These are phyloP conservation scores for Andricus grossulariae DNA, from an alignment of 1,140 invertebrate species.

Conservation along the genomic window DNA sequence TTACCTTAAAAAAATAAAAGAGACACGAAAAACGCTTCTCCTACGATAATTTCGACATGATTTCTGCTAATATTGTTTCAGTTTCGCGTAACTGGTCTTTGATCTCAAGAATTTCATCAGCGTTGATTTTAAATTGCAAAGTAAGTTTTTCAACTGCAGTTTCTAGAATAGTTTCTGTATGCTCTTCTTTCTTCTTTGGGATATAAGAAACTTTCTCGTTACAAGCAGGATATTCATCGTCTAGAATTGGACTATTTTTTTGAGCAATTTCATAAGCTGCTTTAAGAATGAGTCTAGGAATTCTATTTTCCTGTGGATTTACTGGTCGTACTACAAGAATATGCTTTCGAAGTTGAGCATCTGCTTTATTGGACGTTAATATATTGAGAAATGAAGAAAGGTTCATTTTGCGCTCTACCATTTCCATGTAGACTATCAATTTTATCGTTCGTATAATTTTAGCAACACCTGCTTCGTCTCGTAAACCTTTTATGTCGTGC, in stretches of 20 bases:
- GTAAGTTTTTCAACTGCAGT: conserved; percentile 56
- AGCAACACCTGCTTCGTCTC: conserved; percentile 81
- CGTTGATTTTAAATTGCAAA: conserved; percentile 60
- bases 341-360: conserved; percentile 65
- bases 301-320: conserved; percentile 80
- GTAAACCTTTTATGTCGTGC: conserved; percentile 81
- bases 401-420: conserved; percentile 78
- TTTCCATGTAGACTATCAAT: conserved; percentile 82
- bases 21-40: neutral
- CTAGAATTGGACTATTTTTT: conserved; percentile 60
- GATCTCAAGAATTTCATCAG: conserved; percentile 61
- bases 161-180: conserved; percentile 46
- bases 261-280: conserved; percentile 79
- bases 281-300: conserved; percentile 80
- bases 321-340: conserved; percentile 81
- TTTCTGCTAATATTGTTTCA: conserved; percentile 64
- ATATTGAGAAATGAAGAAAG: conserved; percentile 73
- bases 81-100: conserved; percentile 63
- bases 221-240: conserved; percentile 57
- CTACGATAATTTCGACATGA: conserved; percentile 34
- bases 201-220: conserved; percentile 58
- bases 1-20: neutral
- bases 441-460: conserved; percentile 82
- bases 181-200: conserved; percentile 55
- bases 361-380: conserved; percentile 64